Evolutionary conservation across 1,140 invertebrate species (phyloP).

Genomic region (Papilio xuthus): DNA sequence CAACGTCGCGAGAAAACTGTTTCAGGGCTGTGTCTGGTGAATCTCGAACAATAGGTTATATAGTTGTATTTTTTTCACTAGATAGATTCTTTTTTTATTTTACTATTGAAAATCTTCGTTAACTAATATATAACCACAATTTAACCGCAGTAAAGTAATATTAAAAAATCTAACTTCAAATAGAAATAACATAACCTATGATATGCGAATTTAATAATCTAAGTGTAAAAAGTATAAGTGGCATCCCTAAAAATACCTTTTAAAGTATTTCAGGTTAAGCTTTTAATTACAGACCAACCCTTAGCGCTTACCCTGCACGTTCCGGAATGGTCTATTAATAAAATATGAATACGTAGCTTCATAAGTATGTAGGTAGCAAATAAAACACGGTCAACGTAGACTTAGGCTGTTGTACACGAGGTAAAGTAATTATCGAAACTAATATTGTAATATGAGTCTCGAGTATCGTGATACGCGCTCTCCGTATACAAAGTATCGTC

Average conservation of each 20-base stretch:
- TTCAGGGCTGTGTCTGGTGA: background rate
- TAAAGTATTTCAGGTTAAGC: background rate
- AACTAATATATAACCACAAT: too few species aligned
- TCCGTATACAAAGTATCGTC: too few species aligned
- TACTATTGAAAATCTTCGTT: too few species aligned
- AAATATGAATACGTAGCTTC: background rate
- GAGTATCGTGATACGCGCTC: too few species aligned
- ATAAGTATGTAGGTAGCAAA: background rate
- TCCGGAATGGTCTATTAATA: background rate
- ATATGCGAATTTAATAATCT: background rate
- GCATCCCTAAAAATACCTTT: background rate
- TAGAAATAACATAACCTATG: too few species aligned
- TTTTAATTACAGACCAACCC: slow-evolving; percentile 1
- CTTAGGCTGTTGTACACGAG: background rate
- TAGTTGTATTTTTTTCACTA: background rate
- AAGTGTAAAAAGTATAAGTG: background rate
- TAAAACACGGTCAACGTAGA: background rate
- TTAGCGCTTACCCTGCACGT: background rate
- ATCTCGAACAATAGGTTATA: too few species aligned
- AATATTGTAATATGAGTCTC: too few species aligned
- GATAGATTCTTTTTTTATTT: background rate
- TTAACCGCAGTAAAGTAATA: background rate
- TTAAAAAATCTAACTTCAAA: background rate
- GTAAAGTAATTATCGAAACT: too few species aligned
- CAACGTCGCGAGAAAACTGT: background rate